Evolutionary conservation across 2,113 vertebrate species (phyloP).

Genomic region (Cheilinus undulatus): DNA sequence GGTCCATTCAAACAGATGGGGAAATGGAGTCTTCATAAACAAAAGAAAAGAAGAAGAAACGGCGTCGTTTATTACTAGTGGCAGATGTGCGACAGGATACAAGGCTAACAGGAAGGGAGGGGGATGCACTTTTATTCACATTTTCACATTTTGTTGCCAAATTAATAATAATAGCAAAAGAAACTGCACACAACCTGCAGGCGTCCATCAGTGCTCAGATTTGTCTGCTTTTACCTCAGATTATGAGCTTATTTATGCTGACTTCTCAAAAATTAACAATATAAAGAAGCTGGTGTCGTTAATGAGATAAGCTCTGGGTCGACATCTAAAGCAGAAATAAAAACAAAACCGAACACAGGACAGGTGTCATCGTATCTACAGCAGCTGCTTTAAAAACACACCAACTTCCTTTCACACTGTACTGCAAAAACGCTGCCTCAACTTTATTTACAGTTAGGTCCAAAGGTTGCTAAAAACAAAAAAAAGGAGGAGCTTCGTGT

Average conservation of each 20-base stretch:
- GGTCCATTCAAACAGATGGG: constrained; percentile 30
- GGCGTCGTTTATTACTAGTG: constrained; percentile 53
- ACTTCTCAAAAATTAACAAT: constrained; percentile 7
- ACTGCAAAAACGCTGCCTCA: constrained; percentile 13
- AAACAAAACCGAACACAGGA: constrained; percentile 18
- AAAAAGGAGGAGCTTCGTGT: neutral
- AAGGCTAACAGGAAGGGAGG: constrained; percentile 14
- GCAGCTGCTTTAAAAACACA: constrained; percentile 53
- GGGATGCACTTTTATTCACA: constrained; percentile 6
- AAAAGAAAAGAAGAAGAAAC: neutral
- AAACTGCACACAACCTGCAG: neutral
- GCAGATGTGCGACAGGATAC: constrained; percentile 39
- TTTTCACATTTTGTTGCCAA: constrained; percentile 37
- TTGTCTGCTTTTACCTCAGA: constrained; percentile 4
- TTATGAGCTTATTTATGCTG: neutral
- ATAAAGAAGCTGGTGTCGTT: constrained; percentile 25
- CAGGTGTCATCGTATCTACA: constrained; percentile 10
- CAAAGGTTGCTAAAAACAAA: constrained; percentile 28
- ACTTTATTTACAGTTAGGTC: constrained; percentile 75
- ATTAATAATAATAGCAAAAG: constrained; percentile 14
- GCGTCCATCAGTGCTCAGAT: constrained; percentile 28
- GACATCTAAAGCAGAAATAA: constrained; percentile 14
- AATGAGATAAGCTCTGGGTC: neutral
- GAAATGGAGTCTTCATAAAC: constrained; percentile 6
- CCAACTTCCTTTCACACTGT: constrained; percentile 20